Evolutionary conservation across 2,113 vertebrate genomes (phyloP), one percentile per base, ranked within the genome.

Genomic region (Callithrix jacchus): DNA sequence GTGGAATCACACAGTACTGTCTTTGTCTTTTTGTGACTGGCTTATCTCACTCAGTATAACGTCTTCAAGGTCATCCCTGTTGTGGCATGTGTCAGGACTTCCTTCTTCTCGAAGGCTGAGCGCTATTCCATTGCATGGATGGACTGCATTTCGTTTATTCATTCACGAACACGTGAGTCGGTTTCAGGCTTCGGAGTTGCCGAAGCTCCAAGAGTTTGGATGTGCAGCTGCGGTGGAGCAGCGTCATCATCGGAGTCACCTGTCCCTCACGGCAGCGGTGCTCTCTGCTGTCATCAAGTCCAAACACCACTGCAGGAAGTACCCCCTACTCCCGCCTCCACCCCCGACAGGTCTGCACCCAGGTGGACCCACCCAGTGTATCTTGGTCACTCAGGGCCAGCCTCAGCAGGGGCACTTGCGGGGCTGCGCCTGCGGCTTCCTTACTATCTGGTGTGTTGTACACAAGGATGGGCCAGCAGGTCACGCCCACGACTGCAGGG

Each of bases 41-140:
- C 76, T 91, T 25, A 5, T 54, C 73, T 74, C 49, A 56, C 37
- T 10, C 30, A 30, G 20, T 11, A 13, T 1, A 23, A 0, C 2
- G 40, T 82, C 87, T 52, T 87, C 73, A 40, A 20, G 83, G 20
- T 21, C 35, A 21, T 20, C 47, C 42, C 3, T 2, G 56, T 35
- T 13, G n/a, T 37, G 35, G 32, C 14, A 5, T 2, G 14, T 10
- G 35, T 42, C 74, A 66, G 52, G 6, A 77, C 20, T 3, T n/a
- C 58, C 66, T 68, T 73, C 45, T 17, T 64, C 40, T 47, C 17
- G 30, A 42, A 58, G 61, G 37, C 18, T 27, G 35, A 25, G 4
- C 21, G 3, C 10, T 23, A 27, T 1, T 20, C 47, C 71, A 20
- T 0, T 7, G 20, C 0, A 0, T 40, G n/a, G 35, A 9, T 3